Base-by-base conservation (phyloP, 2,797 vertebrate species). In the Xyrichtys novacula region DNA sequence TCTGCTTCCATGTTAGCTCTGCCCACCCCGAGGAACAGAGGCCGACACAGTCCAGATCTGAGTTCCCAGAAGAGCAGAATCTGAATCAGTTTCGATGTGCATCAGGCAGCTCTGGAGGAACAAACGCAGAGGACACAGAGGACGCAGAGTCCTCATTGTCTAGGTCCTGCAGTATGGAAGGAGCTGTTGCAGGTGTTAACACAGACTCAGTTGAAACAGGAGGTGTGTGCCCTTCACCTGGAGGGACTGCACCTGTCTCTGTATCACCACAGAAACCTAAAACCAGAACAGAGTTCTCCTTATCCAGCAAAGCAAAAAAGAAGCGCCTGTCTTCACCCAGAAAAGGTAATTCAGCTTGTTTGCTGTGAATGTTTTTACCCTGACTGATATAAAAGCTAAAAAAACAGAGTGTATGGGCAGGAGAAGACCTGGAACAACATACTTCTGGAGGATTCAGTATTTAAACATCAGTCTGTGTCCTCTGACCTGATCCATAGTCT, bases 1-100 rank as follows among this genome's bases (percentile, higher is more conserved):
- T 96, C 23, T 85, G 71, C 74, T 86, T 93, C 78, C 95, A 96
- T 84, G 91, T 96, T 38, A 84, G 89, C 75, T 86, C 82, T 10
- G 92, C 93, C 25, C 95, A 96, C 73, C 83, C 86, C 38, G 95
- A 96, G 17, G 71, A 40, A 6, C 61, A 28, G n/a, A 20, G 7
- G 19, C 34, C 28, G 1, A 6, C 32, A n/a, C 10, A n/a, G 5
- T 14, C 32, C 20, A 34, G 32, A 34, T 12, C 32, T 34, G 32
- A 9, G 11, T 12, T 12, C 11, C 31, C 3, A 32, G 31, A 32
- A 34, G 32, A 34, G 10, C 32, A 34, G 14, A 32, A 1, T 20
- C 44, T 19, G 39, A 17, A 23, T 15, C 5, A 25, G 43, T 3
- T 43, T 54, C 25, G 10, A 5, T 23, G 8, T n/a, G 20, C 49